Conservation (phyloP, 2,113 vertebrate species). For the Gracilinanus agilis region DNA sequence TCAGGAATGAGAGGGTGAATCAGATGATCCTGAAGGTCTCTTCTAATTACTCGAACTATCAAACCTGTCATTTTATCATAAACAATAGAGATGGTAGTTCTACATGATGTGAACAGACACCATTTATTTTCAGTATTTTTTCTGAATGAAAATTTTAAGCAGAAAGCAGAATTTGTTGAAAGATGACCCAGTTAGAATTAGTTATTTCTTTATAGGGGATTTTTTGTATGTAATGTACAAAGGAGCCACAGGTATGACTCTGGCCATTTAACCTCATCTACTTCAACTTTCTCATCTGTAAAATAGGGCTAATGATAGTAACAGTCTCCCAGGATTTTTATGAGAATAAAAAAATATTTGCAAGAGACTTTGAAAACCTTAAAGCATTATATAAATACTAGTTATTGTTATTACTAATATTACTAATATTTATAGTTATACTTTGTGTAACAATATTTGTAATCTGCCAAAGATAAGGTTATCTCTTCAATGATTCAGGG, state of each 20-base stretch:
- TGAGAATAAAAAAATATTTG: neutral
- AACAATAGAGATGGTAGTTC: neutral
- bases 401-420: neutral
- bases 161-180: neutral
- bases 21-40: neutral
- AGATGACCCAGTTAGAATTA: neutral
- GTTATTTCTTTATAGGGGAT: neutral
- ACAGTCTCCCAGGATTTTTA: too few species aligned
- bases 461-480: neutral
- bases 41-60: neutral
- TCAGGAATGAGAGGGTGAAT: neutral
- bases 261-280: neutral
- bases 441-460: neutral
- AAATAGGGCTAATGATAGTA: neutral
- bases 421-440: too few species aligned
- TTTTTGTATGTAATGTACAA: neutral
- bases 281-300: neutral
- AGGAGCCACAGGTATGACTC: too few species aligned
- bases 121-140: neutral
- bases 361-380: neutral
- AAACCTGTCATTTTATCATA: neutral
- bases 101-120: neutral
- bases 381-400: neutral
- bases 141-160: neutral
- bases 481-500: neutral